Evolutionary conservation across 2,888 invertebrate species (phyloP), one percentile per base, ranked within the genome.

Genomic region (Sericinus montela): DNA sequence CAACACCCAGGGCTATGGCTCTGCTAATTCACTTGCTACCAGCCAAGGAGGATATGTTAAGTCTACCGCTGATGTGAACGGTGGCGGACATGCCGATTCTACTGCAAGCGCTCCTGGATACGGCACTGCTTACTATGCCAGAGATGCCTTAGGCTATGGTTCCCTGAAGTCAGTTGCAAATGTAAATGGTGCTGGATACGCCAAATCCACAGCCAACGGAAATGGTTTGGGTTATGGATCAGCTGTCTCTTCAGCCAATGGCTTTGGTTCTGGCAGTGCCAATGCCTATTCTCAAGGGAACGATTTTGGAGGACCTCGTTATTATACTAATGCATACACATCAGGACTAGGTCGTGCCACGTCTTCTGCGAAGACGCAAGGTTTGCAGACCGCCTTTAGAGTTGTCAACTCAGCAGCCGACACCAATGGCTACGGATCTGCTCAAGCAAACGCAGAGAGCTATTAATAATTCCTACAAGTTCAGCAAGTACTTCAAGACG

Each of bases 401-500:
- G 69, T 75, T 13, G 67, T 72, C 39, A 75, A 81, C 69, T 72
- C 82, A 1, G 65, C 67, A 1, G 80, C 75, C 25, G 76, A 72
- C 60, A 65, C 72, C 10, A 62, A 58, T 29, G 75, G 76, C 25
- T 60, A 53, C 45, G 85, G 83, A 43, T 65, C 69, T 8, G 81
- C 86, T 3, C 68, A 63, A 32, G 78, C 87, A 47, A 73, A 79
- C 48, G 82, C 86, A 3, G 63, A 67, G 30, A 71, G 68, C 57
- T 57, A 25, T 86, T 60, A 56, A 42, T 46, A 36, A 48, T 37
- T 44, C 38, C 41, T 39, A 30, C 37, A 7, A 14, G 47, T 10
- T 41, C 48, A 67, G 81, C 86, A 83, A 80, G 63, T 65, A 85
- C 76, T 75, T 68, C 71, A 84, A 80, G 87, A 86, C 80, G 87